Percentiles rank a stretch among this genome's conserved stretches.
Conservation (phyloP, 64 coral and sea anemone species). For the Acropora tenuis region DNA sequence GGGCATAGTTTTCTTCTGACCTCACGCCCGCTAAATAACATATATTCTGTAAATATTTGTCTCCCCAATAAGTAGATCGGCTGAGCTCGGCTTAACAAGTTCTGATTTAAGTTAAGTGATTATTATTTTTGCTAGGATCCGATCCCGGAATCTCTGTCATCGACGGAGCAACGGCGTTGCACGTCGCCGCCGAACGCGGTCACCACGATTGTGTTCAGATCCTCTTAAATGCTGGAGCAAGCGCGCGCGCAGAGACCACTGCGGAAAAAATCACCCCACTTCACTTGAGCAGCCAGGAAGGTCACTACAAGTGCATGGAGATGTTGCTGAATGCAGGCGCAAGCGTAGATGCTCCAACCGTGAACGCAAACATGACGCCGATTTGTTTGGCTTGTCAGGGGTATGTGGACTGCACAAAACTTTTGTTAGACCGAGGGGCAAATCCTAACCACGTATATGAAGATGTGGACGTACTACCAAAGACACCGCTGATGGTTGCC, state of each 20-base stretch:
- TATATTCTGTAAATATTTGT: no score
- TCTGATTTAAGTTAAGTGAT: background rate
- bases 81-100: no score
- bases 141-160: conserved; percentile 36
- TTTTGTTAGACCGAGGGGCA: conserved; percentile 63
- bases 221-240: conserved; percentile 57
- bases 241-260: conserved; percentile 42
- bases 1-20: no score
- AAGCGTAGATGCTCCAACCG: conserved; percentile 18
- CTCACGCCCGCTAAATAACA: no score
- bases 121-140: conserved; percentile 27
- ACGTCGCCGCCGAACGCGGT: conserved; percentile 75
- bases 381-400: conserved; percentile 70
- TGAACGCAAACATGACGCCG: conserved; percentile 64
- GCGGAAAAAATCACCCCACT: conserved; percentile 65
- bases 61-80: no score
- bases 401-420: conserved; percentile 55
- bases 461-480: conserved; percentile 55
- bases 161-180: conserved; percentile 73
- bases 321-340: conserved; percentile 41
- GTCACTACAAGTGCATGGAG: conserved; percentile 66
- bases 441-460: conserved; percentile 78
- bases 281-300: conserved; percentile 65
- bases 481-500: conserved; percentile 75
- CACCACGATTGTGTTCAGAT: conserved; percentile 42